Evolutionary conservation across 2,797 vertebrate species (phyloP), one percentile per base, ranked within the genome.

Genomic region (Geotrypetes seraphini): DNA sequence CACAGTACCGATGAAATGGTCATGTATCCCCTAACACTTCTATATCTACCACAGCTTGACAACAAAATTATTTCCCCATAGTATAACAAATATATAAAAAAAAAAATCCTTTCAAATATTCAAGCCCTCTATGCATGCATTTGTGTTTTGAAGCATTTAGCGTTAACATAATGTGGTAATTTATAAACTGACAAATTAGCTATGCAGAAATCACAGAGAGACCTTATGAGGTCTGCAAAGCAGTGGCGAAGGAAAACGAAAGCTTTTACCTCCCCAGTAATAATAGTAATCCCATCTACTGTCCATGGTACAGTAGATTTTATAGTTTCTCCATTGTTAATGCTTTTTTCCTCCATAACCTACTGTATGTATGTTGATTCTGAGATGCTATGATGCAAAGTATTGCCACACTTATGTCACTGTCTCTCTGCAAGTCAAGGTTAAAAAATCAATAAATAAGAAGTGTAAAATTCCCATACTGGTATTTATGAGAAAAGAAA

Each of bases 1-100:
- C 66, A 63, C 48, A 28, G 14, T 70, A 69, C 69, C 76, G 73
- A 78, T 80, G 73, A 82, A 82, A 82, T 73, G 73, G 76, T 66
- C 73, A 71, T 68, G 70, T 75, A 77, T 82, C 66, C 76, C 73
- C 63, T 77, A 84, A 71, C 76, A 78, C 63, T 78, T 78, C 73
- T 81, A 54, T 80, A 78, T 78, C 68, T 82, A 76, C 79, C 74
- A 73, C 76, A 78, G 79, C 79, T 82, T 82, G 78, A 83, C 76
- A 79, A 80, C 68, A 72, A 70, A 79, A 80, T 78, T 78, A 81
- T 82, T 85, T 84, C 79, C 79, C 77, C 64, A 36, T 69, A 79
- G 78, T 75, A 77, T 75, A 69, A 73, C 79, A 77, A 55, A n/a
- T n/a, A n/a, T n/a, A n/a, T n/a, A n/a, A n/a, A n/a, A n/a, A n/a